These are phyloP conservation scores for Pseudeuparius sepicola DNA, from an alignment of 2,888 invertebrate genomes.

Conservation along the genomic window DNA sequence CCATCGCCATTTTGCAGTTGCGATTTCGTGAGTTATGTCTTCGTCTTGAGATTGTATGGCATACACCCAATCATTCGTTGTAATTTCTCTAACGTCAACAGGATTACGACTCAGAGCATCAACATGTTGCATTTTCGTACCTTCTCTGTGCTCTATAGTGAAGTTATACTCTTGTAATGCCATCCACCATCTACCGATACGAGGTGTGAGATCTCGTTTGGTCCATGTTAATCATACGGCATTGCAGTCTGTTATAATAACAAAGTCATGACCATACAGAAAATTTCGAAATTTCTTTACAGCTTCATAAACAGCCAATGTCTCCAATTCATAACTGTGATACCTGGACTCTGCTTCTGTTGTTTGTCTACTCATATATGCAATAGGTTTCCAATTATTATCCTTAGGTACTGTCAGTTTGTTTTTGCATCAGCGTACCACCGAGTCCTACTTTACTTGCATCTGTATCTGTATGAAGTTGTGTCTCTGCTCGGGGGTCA, in stretches of 20 bases:
- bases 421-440: slow-evolving; percentile 23
- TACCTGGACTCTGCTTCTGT: slow-evolving; percentile 12
- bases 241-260: slow-evolving; percentile 17
- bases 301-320: slow-evolving; percentile 14
- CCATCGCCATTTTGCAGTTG: too few relatives aligned
- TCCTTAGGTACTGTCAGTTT: too few relatives aligned
- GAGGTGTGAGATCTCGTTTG: slow-evolving; percentile 17
- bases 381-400: slow-evolving; percentile 22
- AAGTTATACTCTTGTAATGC: slow-evolving; percentile 26
- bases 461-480: slow-evolving; percentile 25
- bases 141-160: slow-evolving; percentile 24
- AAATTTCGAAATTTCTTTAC: slow-evolving; percentile 12
- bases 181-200: slow-evolving; percentile 27
- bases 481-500: slow-evolving; percentile 15
- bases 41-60: slow-evolving; percentile 15
- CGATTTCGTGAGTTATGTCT: too few relatives aligned
- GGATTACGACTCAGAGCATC: slow-evolving; percentile 23
- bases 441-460: slow-evolving; percentile 23
- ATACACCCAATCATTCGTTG: slow-evolving; percentile 16
- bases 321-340: slow-evolving; percentile 20
- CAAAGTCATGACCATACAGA: slow-evolving; percentile 9
- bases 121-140: slow-evolving; percentile 26
- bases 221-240: slow-evolving; percentile 13
- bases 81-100: slow-evolving; percentile 6
- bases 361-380: slow-evolving; percentile 22